Base-by-base conservation (phyloP, 2,797 vertebrate genomes). In the Helarctos malayanus region DNA sequence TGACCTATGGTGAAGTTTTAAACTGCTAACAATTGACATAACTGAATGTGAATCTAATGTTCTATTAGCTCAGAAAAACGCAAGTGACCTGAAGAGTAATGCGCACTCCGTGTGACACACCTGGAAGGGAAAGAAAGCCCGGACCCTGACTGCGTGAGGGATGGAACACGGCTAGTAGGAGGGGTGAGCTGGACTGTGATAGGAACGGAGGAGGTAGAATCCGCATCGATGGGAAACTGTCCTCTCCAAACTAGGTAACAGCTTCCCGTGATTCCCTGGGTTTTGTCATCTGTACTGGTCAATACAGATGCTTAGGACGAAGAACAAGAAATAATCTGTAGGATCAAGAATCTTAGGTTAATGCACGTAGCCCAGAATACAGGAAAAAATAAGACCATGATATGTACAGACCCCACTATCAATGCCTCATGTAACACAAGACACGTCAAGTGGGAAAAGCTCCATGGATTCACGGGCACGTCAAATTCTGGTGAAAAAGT, bases 21-120 rank as follows among this genome's bases (percentile, higher is more conserved):
- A 89, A 54, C 65, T 73, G 45, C 27, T 89, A 81, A 89, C 45
- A 85, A 57, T 7, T 63, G 79, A 96, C 35, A 23, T 19, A 69
- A 69, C 7, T 21, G 23, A 96, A 78, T 38, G 45, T 6, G 16
- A 94, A 52, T 52, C 81, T 83, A 84, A 63, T 57, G 52, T 38
- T 82, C 16, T 88, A 21, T 71, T 95, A 82, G n/a, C 52, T 80
- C 82, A 94, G 88, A 87, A 79, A 85, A 45, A 54, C 29, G 59
- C 49, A 78, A 92, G 29, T 85, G 27, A 94, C 23, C 18, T 73
- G 41, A 79, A 57, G 5, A 88, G 25, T 25, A 82, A 41, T 5
- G 32, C 11, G 52, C 57, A 19, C 14, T 71, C 11, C 35, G 54
- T 7, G 1, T 87, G n/a, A 21, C 47, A 69, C 13, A 94, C 2